Evolutionary conservation across 2,888 invertebrate genomes (phyloP).

Genomic region (Lasioglossum marginatum): DNA sequence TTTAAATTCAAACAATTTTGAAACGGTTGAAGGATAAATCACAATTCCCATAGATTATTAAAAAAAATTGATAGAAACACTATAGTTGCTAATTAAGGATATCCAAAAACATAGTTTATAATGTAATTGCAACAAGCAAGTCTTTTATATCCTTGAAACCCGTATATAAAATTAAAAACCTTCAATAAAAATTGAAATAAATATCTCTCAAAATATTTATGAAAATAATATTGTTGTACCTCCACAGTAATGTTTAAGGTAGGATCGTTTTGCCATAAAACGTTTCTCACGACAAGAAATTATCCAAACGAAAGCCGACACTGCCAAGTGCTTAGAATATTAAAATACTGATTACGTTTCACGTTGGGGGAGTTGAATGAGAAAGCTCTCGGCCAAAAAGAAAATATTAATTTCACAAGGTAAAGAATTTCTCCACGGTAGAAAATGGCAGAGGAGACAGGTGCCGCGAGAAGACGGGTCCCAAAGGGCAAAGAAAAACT

Average conservation of each 20-base stretch:
- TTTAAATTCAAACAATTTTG: no score
- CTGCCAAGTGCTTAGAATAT: not conserved
- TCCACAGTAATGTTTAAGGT: not conserved
- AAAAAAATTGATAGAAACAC: no score
- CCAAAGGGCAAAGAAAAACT: slow-evolving; percentile 42
- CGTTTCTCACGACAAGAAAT: not conserved
- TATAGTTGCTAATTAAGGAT: no score
- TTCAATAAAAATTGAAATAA: not conserved
- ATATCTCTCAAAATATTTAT: not conserved
- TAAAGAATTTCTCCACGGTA: not conserved
- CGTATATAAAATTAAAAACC: not conserved
- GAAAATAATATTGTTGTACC: not conserved
- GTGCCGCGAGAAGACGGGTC: not conserved
- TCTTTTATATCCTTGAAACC: no score
- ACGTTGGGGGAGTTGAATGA: not conserved
- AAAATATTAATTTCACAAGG: slow-evolving; percentile 24
- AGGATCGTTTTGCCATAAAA: not conserved
- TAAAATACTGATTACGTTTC: slow-evolving; percentile 10
- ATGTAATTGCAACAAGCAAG: no score
- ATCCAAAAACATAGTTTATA: no score
- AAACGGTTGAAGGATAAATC: no score
- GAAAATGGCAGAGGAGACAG: not conserved
- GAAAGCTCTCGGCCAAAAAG: slow-evolving; percentile 1
- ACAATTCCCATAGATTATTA: no score
- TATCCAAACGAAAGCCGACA: not conserved